These are phyloP conservation scores for Carlito syrichta DNA, from an alignment of 2,113 vertebrate species.

Conservation along the genomic window DNA sequence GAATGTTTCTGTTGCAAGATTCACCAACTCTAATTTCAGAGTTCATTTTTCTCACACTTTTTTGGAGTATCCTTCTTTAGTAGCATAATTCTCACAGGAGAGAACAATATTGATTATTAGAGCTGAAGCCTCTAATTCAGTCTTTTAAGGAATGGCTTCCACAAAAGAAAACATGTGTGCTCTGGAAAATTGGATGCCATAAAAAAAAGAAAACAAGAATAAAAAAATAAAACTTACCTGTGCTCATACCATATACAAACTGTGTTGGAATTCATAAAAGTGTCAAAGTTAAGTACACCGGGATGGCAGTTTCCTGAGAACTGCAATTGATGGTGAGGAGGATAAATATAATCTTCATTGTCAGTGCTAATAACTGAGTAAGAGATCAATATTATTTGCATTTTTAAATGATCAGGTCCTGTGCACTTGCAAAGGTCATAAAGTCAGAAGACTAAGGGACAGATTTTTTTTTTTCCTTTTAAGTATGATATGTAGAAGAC, in stretches of 20 bases:
- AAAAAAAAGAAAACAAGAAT: too few species aligned
- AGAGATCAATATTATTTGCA: background rate
- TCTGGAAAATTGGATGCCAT: constrained; percentile 26
- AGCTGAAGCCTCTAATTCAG: constrained; percentile 17
- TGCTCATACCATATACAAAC: background rate
- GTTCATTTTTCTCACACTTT: constrained; percentile 1
- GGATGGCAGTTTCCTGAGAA: background rate
- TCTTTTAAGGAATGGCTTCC: background rate
- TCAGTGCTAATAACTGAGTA: background rate
- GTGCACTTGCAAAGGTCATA: background rate
- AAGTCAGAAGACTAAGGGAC: background rate
- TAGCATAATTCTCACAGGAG: background rate
- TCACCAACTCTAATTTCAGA: constrained; percentile 69
- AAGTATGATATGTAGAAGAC: background rate
- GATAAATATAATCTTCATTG: background rate
- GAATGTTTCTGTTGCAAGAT: constrained; percentile 61
- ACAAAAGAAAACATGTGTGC: background rate
- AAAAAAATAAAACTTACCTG: background rate
- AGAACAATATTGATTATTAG: constrained; percentile 33
- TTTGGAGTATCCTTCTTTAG: constrained; percentile 49
- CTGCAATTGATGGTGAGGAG: background rate
- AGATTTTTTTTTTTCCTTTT: background rate
- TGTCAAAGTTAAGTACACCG: background rate
- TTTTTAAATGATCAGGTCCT: background rate
- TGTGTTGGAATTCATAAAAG: background rate